A percentile compares a stretch with the other conserved stretches of the same genome.
These are phyloP conservation scores for Lethrus apterus DNA, from an alignment of 1,140 invertebrate genomes.

Conservation along the genomic window DNA sequence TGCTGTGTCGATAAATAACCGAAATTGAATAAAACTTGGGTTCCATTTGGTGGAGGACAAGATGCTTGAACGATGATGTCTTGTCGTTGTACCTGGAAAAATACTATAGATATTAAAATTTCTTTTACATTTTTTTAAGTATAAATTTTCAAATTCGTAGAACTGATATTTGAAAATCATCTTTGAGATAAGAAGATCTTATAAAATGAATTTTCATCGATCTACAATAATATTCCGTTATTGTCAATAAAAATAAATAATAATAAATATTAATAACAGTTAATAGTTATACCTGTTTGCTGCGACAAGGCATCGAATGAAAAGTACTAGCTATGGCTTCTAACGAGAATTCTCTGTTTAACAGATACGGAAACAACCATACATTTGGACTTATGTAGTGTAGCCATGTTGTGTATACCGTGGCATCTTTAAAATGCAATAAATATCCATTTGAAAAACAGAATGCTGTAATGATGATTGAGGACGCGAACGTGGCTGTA, in stretches of 20 bases:
- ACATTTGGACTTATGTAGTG: constrained; percentile 63
- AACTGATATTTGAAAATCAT: no score
- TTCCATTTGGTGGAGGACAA: constrained; percentile 69
- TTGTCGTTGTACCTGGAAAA: constrained; percentile 62
- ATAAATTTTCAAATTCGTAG: no score
- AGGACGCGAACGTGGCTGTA: constrained; percentile 51
- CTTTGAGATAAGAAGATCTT: no score
- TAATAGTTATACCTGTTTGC: constrained; percentile 65
- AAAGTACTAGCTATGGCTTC: constrained; percentile 53
- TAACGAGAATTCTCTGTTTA: constrained; percentile 57
- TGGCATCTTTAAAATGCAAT: constrained; percentile 64
- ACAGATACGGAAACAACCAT: constrained; percentile 64
- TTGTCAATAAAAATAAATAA: no score
- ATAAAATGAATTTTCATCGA: no score
- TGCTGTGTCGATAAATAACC: constrained; percentile 42
- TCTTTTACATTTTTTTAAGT: no score
- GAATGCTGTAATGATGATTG: constrained; percentile 55
- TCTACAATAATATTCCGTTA: no score
- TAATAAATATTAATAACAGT: no score
- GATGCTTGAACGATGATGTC: constrained; percentile 75
- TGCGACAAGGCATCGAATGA: constrained; percentile 50
- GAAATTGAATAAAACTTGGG: constrained; percentile 56
- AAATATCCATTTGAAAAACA: constrained; percentile 62
- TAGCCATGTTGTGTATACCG: constrained; percentile 56
- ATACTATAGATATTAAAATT: not conserved